Conservation (phyloP, 64 coral and sea anemone species). For the Astreopora myriophthalma region DNA sequence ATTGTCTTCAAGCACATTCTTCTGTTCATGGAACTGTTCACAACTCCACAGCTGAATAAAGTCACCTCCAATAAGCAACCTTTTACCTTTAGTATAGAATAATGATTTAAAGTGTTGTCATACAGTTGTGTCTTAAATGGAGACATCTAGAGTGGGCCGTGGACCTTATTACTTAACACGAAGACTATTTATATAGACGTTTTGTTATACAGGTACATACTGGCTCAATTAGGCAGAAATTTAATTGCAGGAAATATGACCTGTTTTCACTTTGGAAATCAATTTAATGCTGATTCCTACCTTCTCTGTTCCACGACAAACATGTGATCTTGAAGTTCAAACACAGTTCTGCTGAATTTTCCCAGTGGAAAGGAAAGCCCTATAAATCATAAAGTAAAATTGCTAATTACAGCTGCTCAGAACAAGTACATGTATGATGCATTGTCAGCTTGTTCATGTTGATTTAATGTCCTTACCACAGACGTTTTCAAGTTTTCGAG, state of each 20-base stretch:
- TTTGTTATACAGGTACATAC: too few relatives aligned
- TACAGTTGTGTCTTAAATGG: too few relatives aligned
- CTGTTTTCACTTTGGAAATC: not conserved
- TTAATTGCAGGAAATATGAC: not conserved
- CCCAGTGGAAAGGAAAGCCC: slow-evolving; percentile 99
- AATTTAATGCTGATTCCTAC: not conserved
- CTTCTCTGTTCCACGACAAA: slow-evolving; percentile 99
- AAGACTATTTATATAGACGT: too few relatives aligned
- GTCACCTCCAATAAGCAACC: slow-evolving; percentile 88
- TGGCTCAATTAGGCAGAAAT: not conserved
- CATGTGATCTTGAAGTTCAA: slow-evolving; percentile 93
- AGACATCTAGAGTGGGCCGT: too few relatives aligned
- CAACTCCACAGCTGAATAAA: slow-evolving; percentile 92
- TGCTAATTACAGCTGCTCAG: too few relatives aligned
- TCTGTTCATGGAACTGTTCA: slow-evolving; percentile 35
- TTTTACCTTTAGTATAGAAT: slow-evolving; percentile 63
- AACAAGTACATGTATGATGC: too few relatives aligned
- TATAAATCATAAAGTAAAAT: slow-evolving; percentile 37
- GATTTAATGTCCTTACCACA: too few relatives aligned
- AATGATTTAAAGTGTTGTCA: too few relatives aligned
- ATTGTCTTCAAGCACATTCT: not conserved
- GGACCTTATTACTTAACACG: too few relatives aligned
- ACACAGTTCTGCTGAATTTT: slow-evolving; percentile 82
- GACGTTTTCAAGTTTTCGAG: too few relatives aligned
- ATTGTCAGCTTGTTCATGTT: too few relatives aligned